phyloP scores from a whole-genome alignment of 2,797 vertebrate genomes.

The Lagodon rhomboides region DNA sequence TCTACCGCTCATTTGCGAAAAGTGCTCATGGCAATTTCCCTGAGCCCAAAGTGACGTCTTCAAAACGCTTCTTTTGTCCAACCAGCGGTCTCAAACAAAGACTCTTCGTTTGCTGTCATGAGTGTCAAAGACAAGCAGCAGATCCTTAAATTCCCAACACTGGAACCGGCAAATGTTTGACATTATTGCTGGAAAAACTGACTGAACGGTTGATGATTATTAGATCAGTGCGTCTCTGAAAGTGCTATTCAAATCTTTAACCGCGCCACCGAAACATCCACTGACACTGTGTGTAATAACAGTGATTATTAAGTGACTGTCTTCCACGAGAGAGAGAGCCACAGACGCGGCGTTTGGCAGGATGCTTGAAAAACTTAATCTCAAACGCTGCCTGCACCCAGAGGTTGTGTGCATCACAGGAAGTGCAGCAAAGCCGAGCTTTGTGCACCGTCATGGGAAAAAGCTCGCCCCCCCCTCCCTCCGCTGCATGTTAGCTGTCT shows the following conservation, averaged over 20 bases:
- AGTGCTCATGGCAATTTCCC: too few relatives aligned
- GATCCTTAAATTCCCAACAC: too few relatives aligned
- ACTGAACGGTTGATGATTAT: too few relatives aligned
- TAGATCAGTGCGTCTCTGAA: too few relatives aligned
- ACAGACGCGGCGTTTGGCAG: not conserved
- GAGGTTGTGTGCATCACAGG: slow-evolving; percentile 3
- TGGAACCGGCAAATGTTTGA: too few relatives aligned
- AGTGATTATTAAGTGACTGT: not conserved
- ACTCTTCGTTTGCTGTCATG: too few relatives aligned
- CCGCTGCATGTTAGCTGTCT: slow-evolving; percentile 36
- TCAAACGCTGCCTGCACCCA: slow-evolving; percentile 1
- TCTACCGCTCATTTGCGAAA: too few relatives aligned
- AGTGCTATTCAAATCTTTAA: slow-evolving; percentile 1
- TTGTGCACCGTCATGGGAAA: slow-evolving; percentile 57
- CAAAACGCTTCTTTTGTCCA: too few relatives aligned
- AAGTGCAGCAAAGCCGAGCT: slow-evolving; percentile 18
- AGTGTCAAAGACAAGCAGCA: too few relatives aligned
- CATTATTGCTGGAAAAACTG: too few relatives aligned
- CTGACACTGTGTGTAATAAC: not conserved
- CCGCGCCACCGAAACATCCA: not conserved
- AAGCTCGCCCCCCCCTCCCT: slow-evolving; percentile 38
- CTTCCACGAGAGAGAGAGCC: not conserved
- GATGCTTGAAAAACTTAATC: not conserved
- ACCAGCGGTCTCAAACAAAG: too few relatives aligned
- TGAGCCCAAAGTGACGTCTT: too few relatives aligned